These are phyloP conservation scores for Aythya baeri DNA, from an alignment of 2,113 vertebrate species.

Conservation along the genomic window DNA sequence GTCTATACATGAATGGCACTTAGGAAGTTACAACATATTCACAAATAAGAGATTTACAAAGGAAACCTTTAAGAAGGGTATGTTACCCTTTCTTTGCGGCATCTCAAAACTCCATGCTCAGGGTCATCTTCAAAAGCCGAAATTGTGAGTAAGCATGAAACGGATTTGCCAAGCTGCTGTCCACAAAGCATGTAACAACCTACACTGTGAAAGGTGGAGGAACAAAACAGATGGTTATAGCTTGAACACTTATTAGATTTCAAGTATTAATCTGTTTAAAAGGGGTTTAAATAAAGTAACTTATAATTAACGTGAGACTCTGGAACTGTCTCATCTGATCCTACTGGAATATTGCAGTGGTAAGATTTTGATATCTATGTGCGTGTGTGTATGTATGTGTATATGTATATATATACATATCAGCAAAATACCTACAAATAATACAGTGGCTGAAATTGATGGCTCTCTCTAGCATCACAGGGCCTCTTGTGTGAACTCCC, in stretches of 20 bases:
- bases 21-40: neutral
- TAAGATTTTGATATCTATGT: neutral
- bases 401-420: no score
- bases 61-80: neutral
- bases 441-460: neutral
- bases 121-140: slow-evolving; percentile 16
- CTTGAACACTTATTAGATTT: neutral
- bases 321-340: neutral
- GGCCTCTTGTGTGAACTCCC: neutral
- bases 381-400: neutral
- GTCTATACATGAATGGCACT: neutral
- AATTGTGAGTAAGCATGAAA: slow-evolving; percentile 40
- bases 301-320: neutral
- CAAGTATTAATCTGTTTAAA: slow-evolving; percentile 8
- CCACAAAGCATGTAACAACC: neutral
- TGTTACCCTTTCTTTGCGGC: neutral
- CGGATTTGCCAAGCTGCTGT: slow-evolving; percentile 7
- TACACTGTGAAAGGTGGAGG: neutral
- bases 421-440: neutral
- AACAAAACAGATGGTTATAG: neutral
- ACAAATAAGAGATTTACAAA: neutral
- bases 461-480: neutral
- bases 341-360: neutral
- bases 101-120: neutral
- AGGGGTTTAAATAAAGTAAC: neutral